Base-by-base conservation (phyloP, 30 jellyfish, hydroid and myxozoan species). In the Mastigias papua region DNA sequence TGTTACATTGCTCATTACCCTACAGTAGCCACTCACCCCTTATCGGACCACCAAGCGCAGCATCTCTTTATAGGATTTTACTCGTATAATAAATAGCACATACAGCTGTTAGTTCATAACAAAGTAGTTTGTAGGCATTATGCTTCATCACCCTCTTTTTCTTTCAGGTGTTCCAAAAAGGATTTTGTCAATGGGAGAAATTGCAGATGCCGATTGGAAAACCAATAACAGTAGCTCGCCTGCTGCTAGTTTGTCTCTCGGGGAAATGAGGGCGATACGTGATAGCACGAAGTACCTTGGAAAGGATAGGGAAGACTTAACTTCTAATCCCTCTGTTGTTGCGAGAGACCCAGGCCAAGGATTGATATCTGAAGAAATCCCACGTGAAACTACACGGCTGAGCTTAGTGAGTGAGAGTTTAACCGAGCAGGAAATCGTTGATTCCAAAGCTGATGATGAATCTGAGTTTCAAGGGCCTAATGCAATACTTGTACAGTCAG, bases 401-500 rank as follows among this genome's bases (percentile, higher is more conserved):
- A 27, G 25, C 1, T 21, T 34, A 61, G 68, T 9, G 25, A 46
- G 48, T 19, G 83, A 72, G 13, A 72, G 48, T 29, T 23, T 63
- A 4, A 23, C 35, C 1, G 74, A 63, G 42, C 68, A 72, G 34
- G 23, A 34, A 33, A 46, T 13, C 29, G 1, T 26, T 22, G 54
- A 16, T 19, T 68, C 34, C 48, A 4, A 49, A 5, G 11, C 63
- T 11, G 29, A 11, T 13, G 34, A 60, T 57, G 31, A 15, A 8
- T 65, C 27, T 21, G 65, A 70, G 73, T 51, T n/a, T n/a, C n/a
- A 20, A 63, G 74, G 60, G 29, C 82, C 88, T 2, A 77, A 77
- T 17, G 49, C 94, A 7, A 85, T 85, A 21, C 58, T 85, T 0
- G 94, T 85, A 6, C 94, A 85, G 66, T 85, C 94, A 3, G 80